A percentile compares a stretch with the other conserved stretches of the same genome.
phyloP scores from a whole-genome alignment of 2,113 vertebrate genomes.

The Oryzias woworae region DNA sequence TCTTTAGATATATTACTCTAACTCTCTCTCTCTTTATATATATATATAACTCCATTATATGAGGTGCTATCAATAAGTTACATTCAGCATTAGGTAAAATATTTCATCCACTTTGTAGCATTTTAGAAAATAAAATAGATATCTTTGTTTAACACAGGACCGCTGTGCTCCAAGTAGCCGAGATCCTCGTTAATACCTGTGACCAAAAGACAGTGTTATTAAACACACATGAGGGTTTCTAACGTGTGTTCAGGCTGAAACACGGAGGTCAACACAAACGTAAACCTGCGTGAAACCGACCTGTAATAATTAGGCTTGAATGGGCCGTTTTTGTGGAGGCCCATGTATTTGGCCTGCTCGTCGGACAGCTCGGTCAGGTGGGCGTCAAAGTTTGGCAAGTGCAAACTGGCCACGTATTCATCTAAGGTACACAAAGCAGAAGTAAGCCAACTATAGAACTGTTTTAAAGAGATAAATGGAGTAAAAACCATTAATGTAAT shows the following conservation, averaged over 20 bases:
- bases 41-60: slow-evolving; percentile 49
- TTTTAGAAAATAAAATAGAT: slow-evolving; percentile 72
- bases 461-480: no score
- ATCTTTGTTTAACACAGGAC: slow-evolving; percentile 60
- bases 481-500: not conserved
- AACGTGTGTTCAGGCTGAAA: not conserved
- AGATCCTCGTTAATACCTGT: slow-evolving; percentile 66
- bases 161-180: slow-evolving; percentile 29
- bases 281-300: slow-evolving; percentile 47
- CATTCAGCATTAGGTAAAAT: slow-evolving; percentile 73
- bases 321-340: slow-evolving; percentile 97
- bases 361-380: slow-evolving; percentile 95
- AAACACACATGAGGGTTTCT: not conserved
- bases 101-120: slow-evolving; percentile 64
- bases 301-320: slow-evolving; percentile 99
- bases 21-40: slow-evolving; percentile 29
- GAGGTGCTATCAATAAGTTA: slow-evolving; percentile 66
- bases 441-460: not conserved
- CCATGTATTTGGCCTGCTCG: slow-evolving; percentile 97
- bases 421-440: slow-evolving; percentile 71
- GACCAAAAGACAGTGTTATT: slow-evolving; percentile 28
- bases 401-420: slow-evolving; percentile 95
- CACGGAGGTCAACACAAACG: not conserved
- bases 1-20: slow-evolving; percentile 34
- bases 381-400: slow-evolving; percentile 95